These are phyloP conservation scores for Batillaria attramentaria DNA, from an alignment of 1,140 invertebrate species.

Conservation along the genomic window DNA sequence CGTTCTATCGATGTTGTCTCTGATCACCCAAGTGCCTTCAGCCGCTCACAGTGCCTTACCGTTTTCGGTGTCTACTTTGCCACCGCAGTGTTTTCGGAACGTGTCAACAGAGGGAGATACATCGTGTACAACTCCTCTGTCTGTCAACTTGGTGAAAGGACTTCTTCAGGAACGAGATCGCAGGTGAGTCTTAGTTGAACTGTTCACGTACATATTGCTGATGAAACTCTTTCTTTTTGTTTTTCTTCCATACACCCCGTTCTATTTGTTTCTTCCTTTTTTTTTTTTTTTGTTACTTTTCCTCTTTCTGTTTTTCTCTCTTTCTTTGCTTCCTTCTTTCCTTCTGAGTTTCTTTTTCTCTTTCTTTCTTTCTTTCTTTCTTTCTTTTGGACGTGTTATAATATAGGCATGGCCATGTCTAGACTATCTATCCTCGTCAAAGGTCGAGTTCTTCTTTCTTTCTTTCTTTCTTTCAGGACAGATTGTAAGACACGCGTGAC, in stretches of 20 bases:
- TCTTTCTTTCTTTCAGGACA: slow-evolving; percentile 10
- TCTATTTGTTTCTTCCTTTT: not conserved
- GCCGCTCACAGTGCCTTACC: slow-evolving; percentile 21
- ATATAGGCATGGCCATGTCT: too few relatives aligned
- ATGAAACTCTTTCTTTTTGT: not conserved
- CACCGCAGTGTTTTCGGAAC: not conserved
- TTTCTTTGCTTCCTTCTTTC: not conserved
- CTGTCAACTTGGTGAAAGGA: too few relatives aligned
- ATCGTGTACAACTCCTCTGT: too few relatives aligned
- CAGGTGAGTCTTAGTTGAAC: too few relatives aligned
- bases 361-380: not conserved
- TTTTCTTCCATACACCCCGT: not conserved
- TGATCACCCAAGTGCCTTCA: slow-evolving; percentile 28
- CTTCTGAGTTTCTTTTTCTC: not conserved
- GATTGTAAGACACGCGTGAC: too few relatives aligned
- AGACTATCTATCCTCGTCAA: too few relatives aligned
- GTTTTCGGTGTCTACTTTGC: not conserved
- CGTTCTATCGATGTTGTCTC: too few relatives aligned
- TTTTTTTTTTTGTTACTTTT: not conserved
- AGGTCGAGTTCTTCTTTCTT: too few relatives aligned
- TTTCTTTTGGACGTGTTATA: too few relatives aligned
- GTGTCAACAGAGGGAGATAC: too few relatives aligned
- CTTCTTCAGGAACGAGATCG: too few relatives aligned
- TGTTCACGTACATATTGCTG: too few relatives aligned
- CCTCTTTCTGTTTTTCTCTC: not conserved